These are phyloP conservation scores for Suricata suricatta DNA, from an alignment of 2,113 vertebrate species.

Conservation along the genomic window DNA sequence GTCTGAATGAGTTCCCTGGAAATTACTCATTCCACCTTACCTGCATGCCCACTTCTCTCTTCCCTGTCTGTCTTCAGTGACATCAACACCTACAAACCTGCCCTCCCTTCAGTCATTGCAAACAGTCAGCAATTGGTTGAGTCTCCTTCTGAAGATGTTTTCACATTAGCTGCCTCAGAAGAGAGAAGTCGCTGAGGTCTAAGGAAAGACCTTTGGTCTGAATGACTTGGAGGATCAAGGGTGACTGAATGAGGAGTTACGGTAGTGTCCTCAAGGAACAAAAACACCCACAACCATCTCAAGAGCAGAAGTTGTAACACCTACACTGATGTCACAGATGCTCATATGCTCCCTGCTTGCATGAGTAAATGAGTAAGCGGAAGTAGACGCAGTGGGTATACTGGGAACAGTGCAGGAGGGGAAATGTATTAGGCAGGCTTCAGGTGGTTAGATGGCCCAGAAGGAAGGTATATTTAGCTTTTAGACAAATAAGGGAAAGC, in stretches of 20 bases:
- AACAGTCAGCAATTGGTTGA: neutral
- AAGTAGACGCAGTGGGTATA: neutral
- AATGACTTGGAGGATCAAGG: neutral
- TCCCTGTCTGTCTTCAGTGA: neutral
- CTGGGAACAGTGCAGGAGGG: neutral
- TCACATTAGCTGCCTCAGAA: neutral
- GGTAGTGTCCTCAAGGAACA: neutral
- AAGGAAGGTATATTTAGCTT: neutral
- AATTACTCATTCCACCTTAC: neutral
- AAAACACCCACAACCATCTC: neutral
- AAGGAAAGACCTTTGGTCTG: neutral
- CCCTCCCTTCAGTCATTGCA: neutral
- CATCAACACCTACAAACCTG: neutral
- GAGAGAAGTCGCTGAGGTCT: neutral
- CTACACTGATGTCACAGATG: neutral
- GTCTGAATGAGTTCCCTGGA: neutral
- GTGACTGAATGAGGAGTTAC: neutral
- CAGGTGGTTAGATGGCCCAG: neutral
- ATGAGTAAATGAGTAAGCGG: neutral
- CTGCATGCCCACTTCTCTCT: neutral
- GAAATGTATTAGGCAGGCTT: neutral
- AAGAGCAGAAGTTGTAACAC: neutral
- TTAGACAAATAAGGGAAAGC: neutral
- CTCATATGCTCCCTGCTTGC: neutral
- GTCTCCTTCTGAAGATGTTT: neutral